Percentiles rank a stretch among this genome's conserved stretches.
These are phyloP conservation scores for Desoria tigrina DNA, from an alignment of 2,888 invertebrate genomes.

Conservation along the genomic window DNA sequence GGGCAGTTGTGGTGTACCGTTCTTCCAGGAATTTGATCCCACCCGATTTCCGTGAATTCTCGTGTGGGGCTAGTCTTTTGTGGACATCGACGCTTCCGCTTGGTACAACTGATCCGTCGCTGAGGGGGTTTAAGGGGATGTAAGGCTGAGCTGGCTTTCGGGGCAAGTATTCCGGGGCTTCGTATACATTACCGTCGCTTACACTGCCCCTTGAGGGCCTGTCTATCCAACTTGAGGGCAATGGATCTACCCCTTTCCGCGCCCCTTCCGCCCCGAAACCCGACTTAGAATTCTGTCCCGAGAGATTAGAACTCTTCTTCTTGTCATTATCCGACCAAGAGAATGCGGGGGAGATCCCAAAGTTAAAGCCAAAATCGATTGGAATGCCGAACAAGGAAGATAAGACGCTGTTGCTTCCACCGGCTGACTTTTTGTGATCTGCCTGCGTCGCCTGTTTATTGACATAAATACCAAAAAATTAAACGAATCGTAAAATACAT, in stretches of 20 bases:
- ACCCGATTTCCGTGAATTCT: conserved; percentile 29
- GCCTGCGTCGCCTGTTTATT: conserved; percentile 41
- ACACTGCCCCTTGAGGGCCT: conserved; percentile 46
- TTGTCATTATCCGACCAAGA: conserved; percentile 38
- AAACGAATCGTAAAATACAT: too few species aligned
- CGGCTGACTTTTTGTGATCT: conserved; percentile 38
- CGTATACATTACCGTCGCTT: conserved; percentile 30
- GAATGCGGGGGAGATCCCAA: conserved; percentile 51
- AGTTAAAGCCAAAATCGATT: conserved; percentile 65
- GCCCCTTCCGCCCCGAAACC: conserved; percentile 36
- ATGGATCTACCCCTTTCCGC: conserved; percentile 46
- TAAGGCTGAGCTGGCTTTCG: conserved; percentile 52
- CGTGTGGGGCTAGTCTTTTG: conserved; percentile 43
- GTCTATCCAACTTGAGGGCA: conserved; percentile 50
- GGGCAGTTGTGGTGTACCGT: conserved; percentile 23
- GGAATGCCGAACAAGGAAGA: conserved; percentile 81
- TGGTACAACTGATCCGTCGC: conserved; percentile 39
- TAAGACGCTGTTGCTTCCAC: conserved; percentile 36
- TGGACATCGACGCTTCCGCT: conserved; percentile 50
- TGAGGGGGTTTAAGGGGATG: conserved; percentile 51
- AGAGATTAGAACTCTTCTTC: conserved; percentile 8
- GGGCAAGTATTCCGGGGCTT: conserved; percentile 53
- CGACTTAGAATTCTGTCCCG: conserved; percentile 18
- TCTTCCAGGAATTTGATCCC: conserved; percentile 35
- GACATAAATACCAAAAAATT: too few species aligned